Conservation (phyloP, 1,140 invertebrate genomes). For the Brachystomella parvula region DNA sequence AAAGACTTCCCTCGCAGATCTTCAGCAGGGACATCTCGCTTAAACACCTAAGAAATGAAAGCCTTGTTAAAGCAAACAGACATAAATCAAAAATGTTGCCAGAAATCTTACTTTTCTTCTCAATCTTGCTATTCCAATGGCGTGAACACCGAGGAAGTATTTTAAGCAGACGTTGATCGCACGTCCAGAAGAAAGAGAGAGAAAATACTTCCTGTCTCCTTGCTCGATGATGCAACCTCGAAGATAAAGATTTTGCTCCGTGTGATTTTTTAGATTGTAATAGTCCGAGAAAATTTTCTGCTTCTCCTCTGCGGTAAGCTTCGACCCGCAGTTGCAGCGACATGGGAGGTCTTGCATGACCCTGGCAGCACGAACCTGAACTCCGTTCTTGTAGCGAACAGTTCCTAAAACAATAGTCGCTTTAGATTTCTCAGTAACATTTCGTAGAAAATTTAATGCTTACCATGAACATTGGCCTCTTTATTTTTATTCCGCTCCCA, state of each 20-base stretch:
- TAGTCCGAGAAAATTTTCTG: background rate
- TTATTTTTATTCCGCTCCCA: too few species aligned
- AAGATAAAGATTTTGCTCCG: conserved; percentile 2
- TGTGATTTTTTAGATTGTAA: background rate
- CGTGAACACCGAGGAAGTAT: conserved; percentile 1
- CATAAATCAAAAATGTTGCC: background rate
- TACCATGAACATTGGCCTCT: too few species aligned
- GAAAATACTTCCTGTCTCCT: background rate
- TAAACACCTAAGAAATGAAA: conserved; percentile 12
- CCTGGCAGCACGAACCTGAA: too few species aligned
- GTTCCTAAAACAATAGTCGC: too few species aligned
- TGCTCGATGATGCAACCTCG: background rate
- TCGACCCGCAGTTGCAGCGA: too few species aligned
- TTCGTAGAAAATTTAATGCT: too few species aligned
- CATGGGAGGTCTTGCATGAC: too few species aligned
- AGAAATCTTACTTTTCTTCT: conserved; percentile 5
- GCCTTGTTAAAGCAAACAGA: background rate
- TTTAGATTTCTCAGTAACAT: too few species aligned
- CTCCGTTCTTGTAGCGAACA: too few species aligned
- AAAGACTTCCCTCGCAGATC: background rate
- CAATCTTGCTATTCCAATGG: conserved; percentile 4
- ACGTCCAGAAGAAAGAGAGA: background rate
- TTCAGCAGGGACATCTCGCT: background rate
- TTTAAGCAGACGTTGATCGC: conserved; percentile 10
- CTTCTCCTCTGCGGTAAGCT: background rate